Conservation (phyloP, 92 coral and sea anemone species). For the Paramuricea clavata region DNA sequence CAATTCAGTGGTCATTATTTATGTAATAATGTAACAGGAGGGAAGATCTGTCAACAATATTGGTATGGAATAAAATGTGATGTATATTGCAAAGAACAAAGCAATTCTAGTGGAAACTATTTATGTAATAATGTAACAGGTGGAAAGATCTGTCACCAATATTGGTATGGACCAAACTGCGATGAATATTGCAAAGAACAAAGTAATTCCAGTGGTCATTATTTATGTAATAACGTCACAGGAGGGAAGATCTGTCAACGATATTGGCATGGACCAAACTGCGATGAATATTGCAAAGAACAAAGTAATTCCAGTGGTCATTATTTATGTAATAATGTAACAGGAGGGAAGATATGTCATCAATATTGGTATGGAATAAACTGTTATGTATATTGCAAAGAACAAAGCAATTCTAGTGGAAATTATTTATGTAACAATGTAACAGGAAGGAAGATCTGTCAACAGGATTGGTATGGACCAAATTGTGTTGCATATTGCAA, state of each 20-base stretch:
- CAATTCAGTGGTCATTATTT: conserved; percentile 54
- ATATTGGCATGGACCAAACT: conserved; percentile 64
- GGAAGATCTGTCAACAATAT: conserved; percentile 50
- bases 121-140: conserved; percentile 53
- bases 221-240: background rate
- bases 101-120: conserved; percentile 67
- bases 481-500: conserved; percentile 12
- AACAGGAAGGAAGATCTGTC: conserved; percentile 17
- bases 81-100: conserved; percentile 40
- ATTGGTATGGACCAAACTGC: conserved; percentile 54
- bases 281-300: conserved; percentile 16
- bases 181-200: background rate
- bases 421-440: conserved; percentile 19
- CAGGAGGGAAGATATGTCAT: background rate
- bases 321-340: conserved; percentile 61
- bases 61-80: conserved; percentile 63
- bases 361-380: background rate
- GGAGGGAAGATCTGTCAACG: conserved; percentile 33
- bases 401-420: conserved; percentile 33
- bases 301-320: conserved; percentile 1
- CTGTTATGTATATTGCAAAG: conserved; percentile 33
- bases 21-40: conserved; percentile 54
- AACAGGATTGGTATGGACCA: conserved; percentile 27
- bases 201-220: background rate
- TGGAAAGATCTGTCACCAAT: conserved; percentile 26